These are phyloP conservation scores for Perca schrenkii DNA, from an alignment of 2,113 vertebrate genomes.

Conservation along the genomic window DNA sequence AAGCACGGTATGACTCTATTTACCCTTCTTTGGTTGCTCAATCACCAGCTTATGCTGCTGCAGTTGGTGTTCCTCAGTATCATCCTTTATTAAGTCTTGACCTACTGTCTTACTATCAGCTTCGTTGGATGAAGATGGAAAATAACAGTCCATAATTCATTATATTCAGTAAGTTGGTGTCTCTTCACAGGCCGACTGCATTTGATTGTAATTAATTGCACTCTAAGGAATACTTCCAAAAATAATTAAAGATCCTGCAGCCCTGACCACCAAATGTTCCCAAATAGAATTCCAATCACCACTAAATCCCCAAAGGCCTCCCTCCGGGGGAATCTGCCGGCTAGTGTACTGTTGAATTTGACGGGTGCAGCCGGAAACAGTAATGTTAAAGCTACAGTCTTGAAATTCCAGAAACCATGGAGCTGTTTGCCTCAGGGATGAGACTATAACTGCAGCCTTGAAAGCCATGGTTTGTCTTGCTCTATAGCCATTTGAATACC, in stretches of 20 bases:
- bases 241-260: conserved; percentile 52
- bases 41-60: conserved; percentile 20
- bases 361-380: conserved; percentile 59
- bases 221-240: conserved; percentile 33
- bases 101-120: background rate
- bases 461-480: conserved; percentile 32
- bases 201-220: conserved; percentile 32
- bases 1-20: conserved; percentile 3
- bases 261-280: conserved; percentile 61
- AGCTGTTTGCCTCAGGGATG: conserved; percentile 51
- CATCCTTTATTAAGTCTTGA: conserved; percentile 9
- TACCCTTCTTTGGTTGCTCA: conserved; percentile 10
- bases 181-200: background rate
- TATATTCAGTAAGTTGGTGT: background rate
- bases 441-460: conserved; percentile 50
- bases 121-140: conserved; percentile 16
- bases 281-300: conserved; percentile 58
- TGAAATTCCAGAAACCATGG: conserved; percentile 54
- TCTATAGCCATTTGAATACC: conserved; percentile 13
- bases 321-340: conserved; percentile 49
- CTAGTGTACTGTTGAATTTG: conserved; percentile 48
- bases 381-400: conserved; percentile 59
- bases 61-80: conserved; percentile 28
- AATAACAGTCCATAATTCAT: background rate
- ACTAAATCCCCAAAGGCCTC: conserved; percentile 57